Evolutionary conservation across 2,113 vertebrate species (phyloP), one percentile per base, ranked within the genome.

Genomic region (Poicephalus gulielmi): DNA sequence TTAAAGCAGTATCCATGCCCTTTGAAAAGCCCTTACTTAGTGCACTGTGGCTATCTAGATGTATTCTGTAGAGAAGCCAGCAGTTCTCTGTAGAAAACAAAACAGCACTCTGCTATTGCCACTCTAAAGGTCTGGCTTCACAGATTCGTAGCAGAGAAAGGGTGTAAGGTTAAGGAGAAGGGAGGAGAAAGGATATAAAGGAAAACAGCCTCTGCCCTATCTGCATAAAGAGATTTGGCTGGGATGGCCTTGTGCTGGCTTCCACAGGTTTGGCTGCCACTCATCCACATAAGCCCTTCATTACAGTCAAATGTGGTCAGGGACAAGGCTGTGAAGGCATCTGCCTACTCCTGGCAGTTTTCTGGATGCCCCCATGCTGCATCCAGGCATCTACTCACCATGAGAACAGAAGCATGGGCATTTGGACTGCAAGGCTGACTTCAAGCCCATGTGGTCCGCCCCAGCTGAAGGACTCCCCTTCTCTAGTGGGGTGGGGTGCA

Each of bases 261-360:
- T 27, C 30, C 22, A 2, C 9, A 7, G 24, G 19, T 44, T 68
- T 25, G 23, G 31, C 12, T 74, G 24, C 5, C 11, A 4, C 30
- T 30, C 30, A 28, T 17, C 31, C 27, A 30, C 0, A 0, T 0
- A 2, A 60, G 11, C 22, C 23, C 28, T 68, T 11, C 43, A 46
- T 49, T 63, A 27, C 2, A 0, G n/a, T 4, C 43, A 52, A 31
- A 17, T 5, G 13, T 7, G 9, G 16, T 18, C 57, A 64, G 44
- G 50, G 35, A 43, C 44, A 39, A 47, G 43, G 49, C 44, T 73
- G 8, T 1, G 2, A 7, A 9, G 30, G 37, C 3, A 3, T 13
- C 28, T 86, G 22, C 50, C 86, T 67, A 10, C 9, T 92, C 25
- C 19, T 17, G 37, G 20, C 8, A 10, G 13, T 43, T 78, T 68